Evolutionary conservation across 2,888 invertebrate genomes (phyloP).

Genomic region (Chrysina gloriosa): DNA sequence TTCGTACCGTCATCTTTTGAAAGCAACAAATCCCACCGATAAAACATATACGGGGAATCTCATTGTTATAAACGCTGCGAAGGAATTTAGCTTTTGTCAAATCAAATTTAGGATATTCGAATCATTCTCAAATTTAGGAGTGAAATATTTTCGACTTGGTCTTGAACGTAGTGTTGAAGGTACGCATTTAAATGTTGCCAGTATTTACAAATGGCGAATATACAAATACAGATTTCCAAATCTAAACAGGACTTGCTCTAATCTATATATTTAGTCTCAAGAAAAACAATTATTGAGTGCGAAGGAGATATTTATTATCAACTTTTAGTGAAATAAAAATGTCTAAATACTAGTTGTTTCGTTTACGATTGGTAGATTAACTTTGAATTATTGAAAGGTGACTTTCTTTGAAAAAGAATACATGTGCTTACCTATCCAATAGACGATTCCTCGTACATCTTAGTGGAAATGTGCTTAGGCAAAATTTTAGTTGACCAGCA

Average conservation of each 20-base stretch:
- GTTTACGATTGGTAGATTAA: too few species aligned
- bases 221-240: not conserved
- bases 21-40: too few species aligned
- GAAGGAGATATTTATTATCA: constrained; percentile 11
- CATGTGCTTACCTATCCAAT: too few species aligned
- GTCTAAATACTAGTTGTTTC: not conserved
- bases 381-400: too few species aligned
- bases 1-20: too few species aligned
- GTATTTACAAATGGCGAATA: constrained; percentile 7
- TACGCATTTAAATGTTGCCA: not conserved
- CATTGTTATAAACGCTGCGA: too few species aligned
- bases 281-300: constrained; percentile 11
- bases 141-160: not conserved
- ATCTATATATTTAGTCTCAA: constrained; percentile 12
- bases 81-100: too few species aligned
- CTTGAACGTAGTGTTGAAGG: not conserved
- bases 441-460: too few species aligned
- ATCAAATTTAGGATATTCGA: not conserved
- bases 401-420: too few species aligned
- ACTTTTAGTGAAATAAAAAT: constrained; percentile 6
- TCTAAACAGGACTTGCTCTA: not conserved
- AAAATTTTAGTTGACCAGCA: too few species aligned
- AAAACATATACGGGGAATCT: too few species aligned
- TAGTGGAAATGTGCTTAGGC: too few species aligned
- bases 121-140: not conserved